Conservation (phyloP, 2,797 vertebrate species). For the Sebastes baramenuke region DNA sequence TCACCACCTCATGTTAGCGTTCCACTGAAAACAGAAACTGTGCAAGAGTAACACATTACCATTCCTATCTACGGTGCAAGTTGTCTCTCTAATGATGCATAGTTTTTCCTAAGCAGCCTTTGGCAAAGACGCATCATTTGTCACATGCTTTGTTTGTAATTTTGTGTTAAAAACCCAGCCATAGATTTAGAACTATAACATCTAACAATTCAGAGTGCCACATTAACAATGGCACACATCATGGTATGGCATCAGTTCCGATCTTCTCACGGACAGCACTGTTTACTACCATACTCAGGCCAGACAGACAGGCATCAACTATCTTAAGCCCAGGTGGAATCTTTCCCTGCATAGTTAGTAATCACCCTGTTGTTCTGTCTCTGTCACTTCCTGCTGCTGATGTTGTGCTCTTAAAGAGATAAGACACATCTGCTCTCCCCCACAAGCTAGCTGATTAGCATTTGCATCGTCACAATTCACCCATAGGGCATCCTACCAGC, state of each 20-base stretch:
- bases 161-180: neutral
- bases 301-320: neutral
- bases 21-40: neutral
- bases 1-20: neutral
- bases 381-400: slow-evolving; percentile 69
- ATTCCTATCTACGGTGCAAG: neutral
- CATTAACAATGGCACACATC: neutral
- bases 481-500: slow-evolving; percentile 68
- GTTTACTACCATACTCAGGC: neutral
- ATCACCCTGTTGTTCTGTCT: slow-evolving; percentile 27
- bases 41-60: neutral
- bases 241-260: neutral
- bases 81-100: neutral
- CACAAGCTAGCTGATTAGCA: slow-evolving; percentile 64
- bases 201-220: neutral
- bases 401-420: slow-evolving; percentile 67
- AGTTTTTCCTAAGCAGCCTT: neutral
- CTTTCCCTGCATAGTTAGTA: slow-evolving; percentile 11
- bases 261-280: neutral
- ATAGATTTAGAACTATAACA: neutral
- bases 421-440: slow-evolving; percentile 63
- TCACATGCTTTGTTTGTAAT: neutral
- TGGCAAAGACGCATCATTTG: neutral
- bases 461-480: slow-evolving; percentile 53
- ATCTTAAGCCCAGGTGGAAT: slow-evolving; percentile 10